These are phyloP conservation scores for Dioctria rufipes DNA, from an alignment of 2,888 invertebrate genomes.

Conservation along the genomic window DNA sequence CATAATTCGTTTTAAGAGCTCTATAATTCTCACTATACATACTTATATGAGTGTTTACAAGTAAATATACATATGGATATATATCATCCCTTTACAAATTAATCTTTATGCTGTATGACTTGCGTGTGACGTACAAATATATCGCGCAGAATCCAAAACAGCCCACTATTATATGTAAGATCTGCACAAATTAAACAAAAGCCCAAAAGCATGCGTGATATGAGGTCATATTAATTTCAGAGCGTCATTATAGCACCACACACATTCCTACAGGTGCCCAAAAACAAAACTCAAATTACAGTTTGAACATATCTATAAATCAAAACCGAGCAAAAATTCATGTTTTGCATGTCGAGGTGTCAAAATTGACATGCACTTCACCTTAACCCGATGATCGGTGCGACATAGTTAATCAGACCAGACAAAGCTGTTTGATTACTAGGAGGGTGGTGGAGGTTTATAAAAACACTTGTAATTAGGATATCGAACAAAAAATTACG, in stretches of 20 bases:
- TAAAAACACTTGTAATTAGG: not conserved
- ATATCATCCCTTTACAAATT: not conserved
- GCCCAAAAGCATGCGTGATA: not conserved
- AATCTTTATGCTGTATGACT: not conserved
- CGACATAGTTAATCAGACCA: not conserved
- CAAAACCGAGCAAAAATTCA: not conserved
- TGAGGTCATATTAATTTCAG: conserved; percentile 22
- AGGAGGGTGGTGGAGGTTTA: not conserved
- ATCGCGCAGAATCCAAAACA: not conserved
- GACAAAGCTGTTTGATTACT: not conserved
- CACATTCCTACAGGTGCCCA: not conserved
- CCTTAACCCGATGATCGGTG: not conserved
- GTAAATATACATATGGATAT: too few relatives aligned
- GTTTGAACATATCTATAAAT: conserved; percentile 17
- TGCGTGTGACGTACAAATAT: not conserved
- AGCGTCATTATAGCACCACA: not conserved
- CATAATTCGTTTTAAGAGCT: not conserved
- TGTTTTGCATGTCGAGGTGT: not conserved
- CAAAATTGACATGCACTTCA: conserved; percentile 23
- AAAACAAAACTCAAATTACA: conserved; percentile 6
- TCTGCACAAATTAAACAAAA: not conserved
- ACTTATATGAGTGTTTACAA: not conserved
- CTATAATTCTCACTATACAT: not conserved
- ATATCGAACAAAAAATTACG: not conserved
- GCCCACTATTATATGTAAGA: not conserved